Base-by-base conservation (phyloP, 2,888 invertebrate species). In the Abrostola tripartita region DNA sequence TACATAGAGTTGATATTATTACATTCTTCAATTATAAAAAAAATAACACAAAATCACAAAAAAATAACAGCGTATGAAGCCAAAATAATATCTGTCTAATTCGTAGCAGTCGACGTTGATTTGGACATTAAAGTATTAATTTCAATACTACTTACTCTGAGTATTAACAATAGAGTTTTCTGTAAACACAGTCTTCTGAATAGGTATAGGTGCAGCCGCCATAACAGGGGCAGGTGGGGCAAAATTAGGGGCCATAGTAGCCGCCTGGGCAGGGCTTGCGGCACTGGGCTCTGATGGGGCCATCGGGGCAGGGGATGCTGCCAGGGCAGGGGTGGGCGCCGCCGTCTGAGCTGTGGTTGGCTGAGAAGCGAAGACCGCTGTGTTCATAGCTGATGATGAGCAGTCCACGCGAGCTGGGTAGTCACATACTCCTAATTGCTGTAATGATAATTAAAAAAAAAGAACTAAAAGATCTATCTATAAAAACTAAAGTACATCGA, bases 361-460 rank as follows among this genome's bases (percentile, higher is more conserved):
- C 38, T 68, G 54, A 69, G 79, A 64, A 58, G 49, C 84, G 50
- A 72, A 72, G 2, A 71, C 24, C 35, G 60, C 76, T 0, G 65
- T 62, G 49, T 79, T 79, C 1, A 49, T 50, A 1, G 68, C 79
- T 14, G 67, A 60, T 6, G 79, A 78, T 36, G 51, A 79, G 77
- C 96, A 96, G 80, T 96, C 95, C 0, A 96, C 96, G 60, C 95
- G 92, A 52, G 95, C 88, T 0, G 94, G 92, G 76, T 96, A 96
- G 83, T 97, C 96, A 74, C 97, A 97, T 14, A 96, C 95, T 38
- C 96, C 96, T 5, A 96, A 86, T 55, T 91, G 88, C 96, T 96
- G 88, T 65, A 95, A 93, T 6, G 0, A 59, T 12, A 24, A 24
- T 11, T 2, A 36, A 41, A 14, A 37, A 5, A 6, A 5, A 40